These are phyloP conservation scores for Phortica okadai DNA, from an alignment of 2,888 invertebrate genomes.

Conservation along the genomic window DNA sequence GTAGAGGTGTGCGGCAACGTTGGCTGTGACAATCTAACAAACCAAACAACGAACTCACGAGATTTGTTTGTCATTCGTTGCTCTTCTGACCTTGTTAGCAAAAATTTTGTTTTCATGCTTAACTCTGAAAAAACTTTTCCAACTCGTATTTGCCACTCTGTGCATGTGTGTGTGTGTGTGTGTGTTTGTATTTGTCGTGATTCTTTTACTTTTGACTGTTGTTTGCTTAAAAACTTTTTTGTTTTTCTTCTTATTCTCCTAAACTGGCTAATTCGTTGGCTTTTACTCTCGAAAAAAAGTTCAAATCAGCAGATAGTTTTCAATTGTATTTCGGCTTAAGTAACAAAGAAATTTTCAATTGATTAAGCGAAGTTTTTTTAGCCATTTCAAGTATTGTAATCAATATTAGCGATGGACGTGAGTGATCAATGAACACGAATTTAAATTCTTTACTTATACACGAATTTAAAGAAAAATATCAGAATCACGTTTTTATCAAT, in stretches of 20 bases:
- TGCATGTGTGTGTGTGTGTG: neutral
- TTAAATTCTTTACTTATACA: too few relatives aligned
- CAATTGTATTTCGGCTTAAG: neutral
- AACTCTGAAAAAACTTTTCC: neutral
- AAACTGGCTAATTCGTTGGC: conserved; percentile 18
- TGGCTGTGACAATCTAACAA: neutral
- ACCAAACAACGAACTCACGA: conserved; percentile 9
- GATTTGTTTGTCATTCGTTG: conserved; percentile 26
- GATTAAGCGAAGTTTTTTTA: too few relatives aligned
- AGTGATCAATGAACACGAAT: too few relatives aligned
- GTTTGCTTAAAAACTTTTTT: conserved; percentile 19
- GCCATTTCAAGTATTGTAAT: too few relatives aligned
- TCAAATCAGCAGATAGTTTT: neutral
- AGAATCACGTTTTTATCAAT: too few relatives aligned
- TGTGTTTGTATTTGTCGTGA: neutral
- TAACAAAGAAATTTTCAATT: neutral
- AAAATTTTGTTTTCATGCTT: neutral
- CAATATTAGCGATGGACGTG: too few relatives aligned
- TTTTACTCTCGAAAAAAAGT: neutral
- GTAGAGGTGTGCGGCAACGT: neutral
- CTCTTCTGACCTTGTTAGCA: conserved; percentile 14
- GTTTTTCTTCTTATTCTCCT: neutral
- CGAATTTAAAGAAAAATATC: too few relatives aligned
- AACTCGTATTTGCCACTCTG: neutral
- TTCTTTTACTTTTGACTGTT: neutral